Evolutionary conservation across 2,888 invertebrate genomes (phyloP).

Genomic region (Spilarctia lutea): DNA sequence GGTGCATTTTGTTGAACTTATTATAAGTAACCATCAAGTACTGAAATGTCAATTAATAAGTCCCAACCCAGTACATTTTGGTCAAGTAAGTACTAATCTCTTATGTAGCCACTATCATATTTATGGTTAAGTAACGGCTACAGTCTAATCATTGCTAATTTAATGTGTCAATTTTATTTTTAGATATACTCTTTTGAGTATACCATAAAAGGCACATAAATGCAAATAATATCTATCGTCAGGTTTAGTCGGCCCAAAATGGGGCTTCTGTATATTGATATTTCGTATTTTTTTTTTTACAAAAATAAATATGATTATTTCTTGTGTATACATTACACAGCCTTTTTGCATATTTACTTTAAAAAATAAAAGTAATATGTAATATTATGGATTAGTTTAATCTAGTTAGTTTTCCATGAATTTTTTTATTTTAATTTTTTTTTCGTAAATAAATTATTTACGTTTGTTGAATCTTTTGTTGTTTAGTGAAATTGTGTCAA

Average conservation of each 20-base stretch:
- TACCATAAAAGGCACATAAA: background rate
- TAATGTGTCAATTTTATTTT: slow-evolving; percentile 1
- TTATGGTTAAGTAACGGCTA: slow-evolving; percentile 3
- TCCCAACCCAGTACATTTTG: slow-evolving; percentile 17
- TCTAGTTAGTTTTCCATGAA: background rate
- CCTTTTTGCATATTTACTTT: background rate
- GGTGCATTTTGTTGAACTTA: slow-evolving; percentile 30
- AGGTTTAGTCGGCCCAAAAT: background rate
- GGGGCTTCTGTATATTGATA: background rate
- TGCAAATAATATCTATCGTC: background rate
- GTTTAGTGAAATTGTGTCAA: background rate
- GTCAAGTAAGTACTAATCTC: slow-evolving; percentile 19
- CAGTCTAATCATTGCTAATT: slow-evolving; percentile 4
- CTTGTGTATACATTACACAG: background rate
- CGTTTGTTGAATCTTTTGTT: background rate
- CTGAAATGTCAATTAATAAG: slow-evolving; percentile 43
- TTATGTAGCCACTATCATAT: background rate
- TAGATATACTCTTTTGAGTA: background rate
- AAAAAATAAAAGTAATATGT: too few relatives aligned
- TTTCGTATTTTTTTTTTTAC: background rate
- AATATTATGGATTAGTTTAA: background rate
- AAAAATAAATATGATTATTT: background rate
- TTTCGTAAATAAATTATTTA: background rate
- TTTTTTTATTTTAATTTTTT: background rate
- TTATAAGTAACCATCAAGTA: slow-evolving; percentile 39